phyloP scores from a whole-genome alignment of 2,888 invertebrate species.

The Drosophila falleni region DNA sequence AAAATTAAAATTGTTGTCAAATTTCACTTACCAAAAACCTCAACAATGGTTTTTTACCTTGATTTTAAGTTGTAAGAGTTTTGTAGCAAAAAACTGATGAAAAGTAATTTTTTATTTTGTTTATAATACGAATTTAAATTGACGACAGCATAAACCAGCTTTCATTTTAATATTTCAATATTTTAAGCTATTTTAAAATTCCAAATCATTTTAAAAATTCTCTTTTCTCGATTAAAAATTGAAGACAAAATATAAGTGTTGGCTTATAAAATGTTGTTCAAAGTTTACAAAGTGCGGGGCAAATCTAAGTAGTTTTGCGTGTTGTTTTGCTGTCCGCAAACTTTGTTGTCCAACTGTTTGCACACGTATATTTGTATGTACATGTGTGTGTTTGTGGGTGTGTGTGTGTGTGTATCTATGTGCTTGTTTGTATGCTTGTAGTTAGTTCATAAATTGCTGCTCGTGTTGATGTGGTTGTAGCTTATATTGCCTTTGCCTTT shows the following conservation, averaged over 20 bases:
- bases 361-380: slow-evolving; percentile 34
- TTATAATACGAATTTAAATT: not conserved
- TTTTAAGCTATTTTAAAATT: slow-evolving; percentile 9
- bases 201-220: not conserved
- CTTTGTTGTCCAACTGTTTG: slow-evolving; percentile 69
- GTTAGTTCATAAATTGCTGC: slow-evolving; percentile 72
- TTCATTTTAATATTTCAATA: not conserved
- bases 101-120: not conserved
- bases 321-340: slow-evolving; percentile 66
- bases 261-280: slow-evolving; percentile 68
- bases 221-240: not conserved
- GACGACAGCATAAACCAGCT: not conserved
- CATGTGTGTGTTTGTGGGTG: slow-evolving; percentile 17
- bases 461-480: slow-evolving; percentile 36
- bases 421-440: slow-evolving; percentile 15
- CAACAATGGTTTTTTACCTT: too few species aligned
- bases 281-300: slow-evolving; percentile 55
- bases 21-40: too few species aligned
- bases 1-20: too few species aligned
- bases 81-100: too few species aligned
- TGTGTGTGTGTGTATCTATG: slow-evolving; percentile 13
- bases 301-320: slow-evolving; percentile 73
- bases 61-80: not conserved
- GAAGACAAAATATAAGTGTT: slow-evolving; percentile 42
- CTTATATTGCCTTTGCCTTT: slow-evolving; percentile 75